A percentile compares a stretch with the other conserved stretches of the same genome.
Evolutionary conservation across 2,888 invertebrate genomes (phyloP).

Genomic region (Gibbula magus): DNA sequence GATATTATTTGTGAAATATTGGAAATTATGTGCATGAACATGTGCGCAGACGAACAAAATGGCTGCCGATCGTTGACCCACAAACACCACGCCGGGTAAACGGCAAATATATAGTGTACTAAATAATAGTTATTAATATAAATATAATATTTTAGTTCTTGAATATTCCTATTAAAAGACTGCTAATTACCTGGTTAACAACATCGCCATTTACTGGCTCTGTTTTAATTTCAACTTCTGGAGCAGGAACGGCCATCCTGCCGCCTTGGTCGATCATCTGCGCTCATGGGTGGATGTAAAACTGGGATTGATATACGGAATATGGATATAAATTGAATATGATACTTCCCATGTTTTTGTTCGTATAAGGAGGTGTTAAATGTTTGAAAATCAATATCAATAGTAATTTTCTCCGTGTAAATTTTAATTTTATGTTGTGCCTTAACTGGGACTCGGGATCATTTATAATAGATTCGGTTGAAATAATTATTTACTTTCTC

Average conservation of each 20-base stretch:
- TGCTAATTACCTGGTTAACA: not conserved
- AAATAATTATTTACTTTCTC: no score
- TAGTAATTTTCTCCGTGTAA: no score
- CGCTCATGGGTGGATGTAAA: not conserved
- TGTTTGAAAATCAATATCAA: no score
- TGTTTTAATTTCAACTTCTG: not conserved
- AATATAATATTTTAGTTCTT: not conserved
- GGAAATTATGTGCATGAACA: not conserved
- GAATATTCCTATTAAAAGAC: not conserved
- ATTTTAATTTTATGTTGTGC: no score
- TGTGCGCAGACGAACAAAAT: constrained; percentile 18
- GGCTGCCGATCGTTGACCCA: not conserved
- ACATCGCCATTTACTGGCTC: constrained; percentile 15
- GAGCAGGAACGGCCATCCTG: constrained; percentile 20
- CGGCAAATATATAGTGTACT: not conserved
- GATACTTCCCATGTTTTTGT: no score
- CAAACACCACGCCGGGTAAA: not conserved
- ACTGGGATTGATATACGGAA: not conserved
- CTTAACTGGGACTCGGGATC: no score
- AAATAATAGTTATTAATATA: not conserved
- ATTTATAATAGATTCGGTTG: no score
- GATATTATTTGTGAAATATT: no score
- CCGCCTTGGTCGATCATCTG: constrained; percentile 21
- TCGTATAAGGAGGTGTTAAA: no score
- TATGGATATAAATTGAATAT: no score